Evolutionary conservation across 2,888 invertebrate genomes (phyloP).

Genomic region (Dicranocentrus wangi): DNA sequence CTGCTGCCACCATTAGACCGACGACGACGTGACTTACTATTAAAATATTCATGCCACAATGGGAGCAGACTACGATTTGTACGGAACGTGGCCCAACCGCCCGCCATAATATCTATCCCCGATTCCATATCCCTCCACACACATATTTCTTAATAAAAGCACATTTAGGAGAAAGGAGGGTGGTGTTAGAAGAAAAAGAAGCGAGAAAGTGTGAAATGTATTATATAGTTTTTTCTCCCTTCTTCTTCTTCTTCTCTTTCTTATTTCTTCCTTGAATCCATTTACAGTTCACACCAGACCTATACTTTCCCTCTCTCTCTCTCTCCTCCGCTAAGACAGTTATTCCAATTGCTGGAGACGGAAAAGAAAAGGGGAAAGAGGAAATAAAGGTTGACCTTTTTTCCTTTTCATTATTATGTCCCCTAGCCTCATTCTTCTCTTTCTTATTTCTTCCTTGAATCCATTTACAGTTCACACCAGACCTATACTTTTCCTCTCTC

Average conservation of each 20-base stretch:
- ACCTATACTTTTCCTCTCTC: slow-evolving; percentile 32
- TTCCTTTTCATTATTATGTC: slow-evolving; percentile 40
- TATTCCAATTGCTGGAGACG: slow-evolving; percentile 15
- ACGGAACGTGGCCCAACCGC: no score
- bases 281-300: slow-evolving; percentile 30
- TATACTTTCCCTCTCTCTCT: slow-evolving; percentile 31
- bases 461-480: slow-evolving; percentile 37
- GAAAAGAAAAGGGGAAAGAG: slow-evolving; percentile 12
- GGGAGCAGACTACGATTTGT: slow-evolving; percentile 15
- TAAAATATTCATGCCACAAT: slow-evolving; percentile 55
- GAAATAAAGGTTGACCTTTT: slow-evolving; percentile 43
- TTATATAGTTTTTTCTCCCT: no score
- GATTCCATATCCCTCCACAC: no score
- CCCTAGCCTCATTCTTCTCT: no score
- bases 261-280: slow-evolving; percentile 36
- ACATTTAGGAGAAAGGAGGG: no score
- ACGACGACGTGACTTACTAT: slow-evolving; percentile 51
- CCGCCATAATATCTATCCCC: no score
- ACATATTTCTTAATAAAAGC: no score
- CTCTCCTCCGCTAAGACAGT: slow-evolving; percentile 8
- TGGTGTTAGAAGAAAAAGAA: no score
- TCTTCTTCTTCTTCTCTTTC: no score
- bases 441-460: slow-evolving; percentile 30
- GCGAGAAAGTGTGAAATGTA: slow-evolving; percentile 7
- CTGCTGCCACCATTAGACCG: slow-evolving; percentile 46